Evolutionary conservation across 2,797 vertebrate species (phyloP).

Genomic region (Atherinosoma microstoma): DNA sequence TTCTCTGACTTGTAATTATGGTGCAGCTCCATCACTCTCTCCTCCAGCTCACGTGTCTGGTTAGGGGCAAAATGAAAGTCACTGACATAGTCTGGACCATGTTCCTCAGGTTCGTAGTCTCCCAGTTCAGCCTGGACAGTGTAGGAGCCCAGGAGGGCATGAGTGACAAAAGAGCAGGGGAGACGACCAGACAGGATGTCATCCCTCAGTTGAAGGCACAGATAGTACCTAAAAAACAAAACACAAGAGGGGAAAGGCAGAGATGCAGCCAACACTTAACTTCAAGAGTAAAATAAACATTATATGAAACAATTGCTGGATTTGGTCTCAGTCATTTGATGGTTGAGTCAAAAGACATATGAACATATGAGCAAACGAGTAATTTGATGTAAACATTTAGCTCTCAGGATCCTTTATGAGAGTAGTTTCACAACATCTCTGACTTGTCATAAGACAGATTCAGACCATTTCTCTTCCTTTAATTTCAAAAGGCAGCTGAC

Average conservation of each 20-base stretch:
- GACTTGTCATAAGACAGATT: neutral
- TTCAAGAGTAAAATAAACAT: neutral
- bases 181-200: constrained; percentile 96
- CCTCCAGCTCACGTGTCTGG: constrained; percentile 96
- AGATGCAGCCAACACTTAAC: neutral
- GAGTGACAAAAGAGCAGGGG: constrained; percentile 97
- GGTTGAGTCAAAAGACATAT: neutral
- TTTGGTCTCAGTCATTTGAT: neutral
- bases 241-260: neutral
- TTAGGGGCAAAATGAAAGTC: constrained; percentile 96
- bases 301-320: neutral
- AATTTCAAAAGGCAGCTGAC: neutral
- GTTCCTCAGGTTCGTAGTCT: constrained; percentile 92
- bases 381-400: neutral
- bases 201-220: constrained; percentile 96
- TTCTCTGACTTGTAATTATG: constrained; percentile 90
- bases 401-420: neutral
- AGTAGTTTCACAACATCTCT: neutral
- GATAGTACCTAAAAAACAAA: constrained; percentile 90
- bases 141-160: constrained; percentile 95
- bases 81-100: constrained; percentile 90
- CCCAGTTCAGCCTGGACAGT: constrained; percentile 95
- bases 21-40: constrained; percentile 96
- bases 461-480: neutral
- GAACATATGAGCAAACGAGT: neutral